Conservation (phyloP, 2,888 invertebrate species). For the Athripsodes cinereus region DNA sequence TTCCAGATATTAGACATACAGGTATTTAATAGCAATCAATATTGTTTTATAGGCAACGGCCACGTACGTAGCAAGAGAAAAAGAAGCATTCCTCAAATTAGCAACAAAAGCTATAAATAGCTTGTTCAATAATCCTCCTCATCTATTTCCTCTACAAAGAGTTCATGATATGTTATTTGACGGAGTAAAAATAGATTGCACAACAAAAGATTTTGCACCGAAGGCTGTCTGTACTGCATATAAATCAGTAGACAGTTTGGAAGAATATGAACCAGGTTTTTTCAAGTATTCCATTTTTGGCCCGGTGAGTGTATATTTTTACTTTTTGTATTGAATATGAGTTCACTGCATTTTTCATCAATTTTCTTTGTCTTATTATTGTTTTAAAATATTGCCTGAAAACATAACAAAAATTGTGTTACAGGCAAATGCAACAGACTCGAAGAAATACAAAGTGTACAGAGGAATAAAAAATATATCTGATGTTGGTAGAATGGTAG, state of each 20-base stretch:
- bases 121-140: constrained; percentile 59
- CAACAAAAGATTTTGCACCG: constrained; percentile 67
- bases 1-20: not conserved
- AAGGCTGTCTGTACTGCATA: constrained; percentile 67
- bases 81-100: constrained; percentile 62
- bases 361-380: too few relatives aligned
- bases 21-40: not conserved
- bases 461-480: constrained; percentile 68
- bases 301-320: constrained; percentile 45
- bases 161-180: constrained; percentile 68
- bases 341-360: not conserved
- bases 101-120: constrained; percentile 63
- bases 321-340: not conserved
- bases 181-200: constrained; percentile 67
- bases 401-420: too few relatives aligned
- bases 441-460: constrained; percentile 54
- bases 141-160: constrained; percentile 57
- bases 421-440: not conserved
- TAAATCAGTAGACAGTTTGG: constrained; percentile 55
- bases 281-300: constrained; percentile 69
- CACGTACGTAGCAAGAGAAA: constrained; percentile 52
- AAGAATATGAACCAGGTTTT: constrained; percentile 55
- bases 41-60: constrained; percentile 50
- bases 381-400: too few relatives aligned
- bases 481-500: constrained; percentile 68